phyloP scores from a whole-genome alignment of 1,140 invertebrate species.

The Apis laboriosa region DNA sequence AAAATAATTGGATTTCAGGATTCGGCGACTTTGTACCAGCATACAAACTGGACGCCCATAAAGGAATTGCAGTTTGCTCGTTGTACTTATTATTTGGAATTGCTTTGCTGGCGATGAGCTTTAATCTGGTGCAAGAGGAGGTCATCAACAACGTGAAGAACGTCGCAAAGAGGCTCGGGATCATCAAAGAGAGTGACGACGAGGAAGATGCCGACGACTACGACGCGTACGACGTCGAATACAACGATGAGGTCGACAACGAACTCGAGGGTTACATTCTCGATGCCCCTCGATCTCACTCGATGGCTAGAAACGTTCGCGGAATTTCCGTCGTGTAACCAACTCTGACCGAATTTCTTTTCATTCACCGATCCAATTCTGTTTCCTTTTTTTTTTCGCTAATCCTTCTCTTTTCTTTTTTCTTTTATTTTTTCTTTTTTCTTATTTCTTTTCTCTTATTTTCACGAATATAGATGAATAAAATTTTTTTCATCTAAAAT shows the following conservation, averaged over 20 bases:
- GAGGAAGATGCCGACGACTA: constrained; percentile 81
- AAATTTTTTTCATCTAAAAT: too few relatives aligned
- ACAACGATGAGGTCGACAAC: constrained; percentile 68
- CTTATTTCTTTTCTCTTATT: background rate
- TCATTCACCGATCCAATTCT: background rate
- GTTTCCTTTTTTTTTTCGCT: too few relatives aligned
- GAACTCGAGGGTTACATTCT: constrained; percentile 61
- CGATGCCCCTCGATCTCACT: constrained; percentile 44
- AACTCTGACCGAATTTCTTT: constrained; percentile 14
- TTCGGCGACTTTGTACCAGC: constrained; percentile 97
- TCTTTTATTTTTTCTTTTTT: too few relatives aligned
- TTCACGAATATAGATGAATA: too few relatives aligned
- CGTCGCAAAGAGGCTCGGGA: constrained; percentile 90
- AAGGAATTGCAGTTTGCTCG: constrained; percentile 94
- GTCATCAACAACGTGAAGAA: constrained; percentile 93
- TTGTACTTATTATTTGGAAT: constrained; percentile 98
- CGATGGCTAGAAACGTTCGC: constrained; percentile 33
- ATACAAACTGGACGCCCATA: constrained; percentile 87
- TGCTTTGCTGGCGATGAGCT: constrained; percentile 98
- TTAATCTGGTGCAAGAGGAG: constrained; percentile 97
- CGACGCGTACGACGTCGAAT: constrained; percentile 72
- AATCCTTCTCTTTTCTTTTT: background rate
- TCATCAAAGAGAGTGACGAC: constrained; percentile 90
- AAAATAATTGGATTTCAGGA: constrained; percentile 75
- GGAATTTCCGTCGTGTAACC: constrained; percentile 37